These are phyloP conservation scores for Trididemnum clinides DNA, from an alignment of 23 tunicate genomes.

Conservation along the genomic window DNA sequence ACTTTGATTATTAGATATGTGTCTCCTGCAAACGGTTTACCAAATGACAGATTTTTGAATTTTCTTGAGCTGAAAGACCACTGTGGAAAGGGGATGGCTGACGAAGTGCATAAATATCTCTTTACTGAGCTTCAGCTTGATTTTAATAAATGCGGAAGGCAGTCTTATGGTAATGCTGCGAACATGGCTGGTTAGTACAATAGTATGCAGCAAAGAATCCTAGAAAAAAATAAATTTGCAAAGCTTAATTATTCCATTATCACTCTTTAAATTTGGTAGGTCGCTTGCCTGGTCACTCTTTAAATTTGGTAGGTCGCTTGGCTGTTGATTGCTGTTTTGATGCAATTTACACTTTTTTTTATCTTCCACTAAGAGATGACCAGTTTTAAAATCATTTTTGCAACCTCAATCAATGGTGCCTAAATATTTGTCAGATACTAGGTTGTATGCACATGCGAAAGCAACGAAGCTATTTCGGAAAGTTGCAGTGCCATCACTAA, in stretches of 20 bases:
- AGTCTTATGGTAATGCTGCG: conserved; percentile 10
- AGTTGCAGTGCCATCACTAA: conserved; percentile 13
- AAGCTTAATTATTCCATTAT: not conserved
- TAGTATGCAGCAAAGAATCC: conserved; percentile 29
- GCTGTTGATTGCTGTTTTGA: conserved; percentile 33
- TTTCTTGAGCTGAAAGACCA: conserved; percentile 30
- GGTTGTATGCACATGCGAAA: conserved; percentile 24
- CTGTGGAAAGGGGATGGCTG: conserved; percentile 9
- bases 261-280: conserved; percentile 23
- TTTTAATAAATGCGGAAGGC: conserved; percentile 17
- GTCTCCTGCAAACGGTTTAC: conserved; percentile 36
- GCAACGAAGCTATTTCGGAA: conserved; percentile 34
- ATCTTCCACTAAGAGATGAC: conserved; percentile 27
- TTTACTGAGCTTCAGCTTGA: conserved; percentile 25
- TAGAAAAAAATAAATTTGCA: conserved; percentile 29
- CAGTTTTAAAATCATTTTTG: conserved; percentile 31
- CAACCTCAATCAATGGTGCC: conserved; percentile 23
- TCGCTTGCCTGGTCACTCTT: conserved; percentile 22
- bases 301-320: conserved; percentile 22
- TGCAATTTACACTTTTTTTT: conserved; percentile 18
- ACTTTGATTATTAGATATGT: conserved; percentile 23
- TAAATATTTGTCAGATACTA: conserved; percentile 19
- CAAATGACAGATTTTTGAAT: conserved; percentile 17
- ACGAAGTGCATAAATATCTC: conserved; percentile 27
- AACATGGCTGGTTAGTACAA: conserved; percentile 19